Evolutionary conservation across 2,797 vertebrate genomes (phyloP).

Genomic region (Oryzias dopingdopingensis): DNA sequence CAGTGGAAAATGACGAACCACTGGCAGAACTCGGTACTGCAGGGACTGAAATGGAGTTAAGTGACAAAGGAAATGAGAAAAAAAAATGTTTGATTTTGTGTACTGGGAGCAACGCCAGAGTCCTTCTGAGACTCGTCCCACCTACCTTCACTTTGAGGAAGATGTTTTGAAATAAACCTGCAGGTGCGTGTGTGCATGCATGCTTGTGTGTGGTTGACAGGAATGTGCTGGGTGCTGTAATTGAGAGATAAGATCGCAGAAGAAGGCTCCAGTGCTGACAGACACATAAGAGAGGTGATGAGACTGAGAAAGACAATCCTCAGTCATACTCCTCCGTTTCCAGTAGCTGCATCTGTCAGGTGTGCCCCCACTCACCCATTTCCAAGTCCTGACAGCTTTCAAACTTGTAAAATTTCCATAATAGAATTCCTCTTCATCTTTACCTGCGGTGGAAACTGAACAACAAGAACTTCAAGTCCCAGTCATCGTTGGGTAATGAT

Average conservation of each 20-base stretch:
- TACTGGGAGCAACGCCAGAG: slow-evolving; percentile 24
- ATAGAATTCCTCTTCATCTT: background rate
- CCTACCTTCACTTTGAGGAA: slow-evolving; percentile 13
- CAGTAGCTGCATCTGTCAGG: slow-evolving; percentile 59
- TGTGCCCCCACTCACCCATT: slow-evolving; percentile 50
- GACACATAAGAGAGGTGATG: slow-evolving; percentile 69
- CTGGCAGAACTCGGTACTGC: background rate
- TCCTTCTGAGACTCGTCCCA: slow-evolving; percentile 5
- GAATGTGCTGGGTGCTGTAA: slow-evolving; percentile 77
- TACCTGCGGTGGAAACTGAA: too few species aligned
- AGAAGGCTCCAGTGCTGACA: slow-evolving; percentile 66
- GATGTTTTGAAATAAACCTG: slow-evolving; percentile 47
- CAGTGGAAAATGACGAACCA: too few species aligned
- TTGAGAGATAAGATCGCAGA: slow-evolving; percentile 74
- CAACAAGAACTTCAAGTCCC: too few species aligned
- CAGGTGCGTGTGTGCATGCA: slow-evolving; percentile 59
- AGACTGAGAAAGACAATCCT: slow-evolving; percentile 52
- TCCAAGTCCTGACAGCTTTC: slow-evolving; percentile 18
- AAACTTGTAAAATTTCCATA: slow-evolving; percentile 2
- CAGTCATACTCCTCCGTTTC: slow-evolving; percentile 42
- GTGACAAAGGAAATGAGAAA: too few species aligned
- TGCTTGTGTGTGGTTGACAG: slow-evolving; percentile 64
- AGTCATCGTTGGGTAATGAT: too few species aligned
- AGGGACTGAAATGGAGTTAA: too few species aligned
- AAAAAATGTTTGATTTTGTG: too few species aligned